These are phyloP conservation scores for Hirudinaria manillensis DNA, from an alignment of 2,888 invertebrate species.

Conservation along the genomic window DNA sequence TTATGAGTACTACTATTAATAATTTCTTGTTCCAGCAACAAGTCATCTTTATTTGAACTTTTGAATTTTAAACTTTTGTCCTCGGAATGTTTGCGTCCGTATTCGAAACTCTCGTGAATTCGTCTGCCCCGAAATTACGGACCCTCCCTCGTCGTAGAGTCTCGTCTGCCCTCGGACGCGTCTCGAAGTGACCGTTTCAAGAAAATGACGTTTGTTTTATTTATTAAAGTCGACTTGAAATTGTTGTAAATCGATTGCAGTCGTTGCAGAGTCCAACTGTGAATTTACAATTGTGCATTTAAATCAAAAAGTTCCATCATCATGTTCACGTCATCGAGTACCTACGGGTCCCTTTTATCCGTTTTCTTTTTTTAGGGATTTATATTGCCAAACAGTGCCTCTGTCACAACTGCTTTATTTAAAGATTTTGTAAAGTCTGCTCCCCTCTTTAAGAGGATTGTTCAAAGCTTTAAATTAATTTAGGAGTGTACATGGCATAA, in stretches of 20 bases:
- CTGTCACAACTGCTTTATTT: neutral
- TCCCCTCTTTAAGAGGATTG: constrained; percentile 1
- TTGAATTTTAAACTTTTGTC: neutral
- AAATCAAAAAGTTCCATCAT: constrained; percentile 8
- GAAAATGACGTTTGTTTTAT: neutral
- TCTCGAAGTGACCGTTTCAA: neutral
- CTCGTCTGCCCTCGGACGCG: neutral
- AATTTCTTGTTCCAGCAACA: no score
- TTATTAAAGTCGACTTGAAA: neutral
- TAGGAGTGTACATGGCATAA: no score
- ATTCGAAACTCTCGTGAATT: neutral
- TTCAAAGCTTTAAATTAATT: no score
- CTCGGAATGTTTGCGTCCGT: neutral
- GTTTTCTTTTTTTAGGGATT: neutral
- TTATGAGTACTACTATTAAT: neutral
- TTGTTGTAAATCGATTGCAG: neutral
- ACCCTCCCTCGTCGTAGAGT: neutral
- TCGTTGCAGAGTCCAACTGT: no score
- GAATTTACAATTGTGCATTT: neutral
- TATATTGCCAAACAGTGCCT: constrained; percentile 18
- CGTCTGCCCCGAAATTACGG: neutral
- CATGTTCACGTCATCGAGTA: neutral
- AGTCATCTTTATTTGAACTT: neutral
- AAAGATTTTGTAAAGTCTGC: neutral
- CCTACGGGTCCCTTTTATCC: neutral